These are phyloP conservation scores for Anoplophora glabripennis DNA, from an alignment of 1,140 invertebrate species.

Conservation along the genomic window DNA sequence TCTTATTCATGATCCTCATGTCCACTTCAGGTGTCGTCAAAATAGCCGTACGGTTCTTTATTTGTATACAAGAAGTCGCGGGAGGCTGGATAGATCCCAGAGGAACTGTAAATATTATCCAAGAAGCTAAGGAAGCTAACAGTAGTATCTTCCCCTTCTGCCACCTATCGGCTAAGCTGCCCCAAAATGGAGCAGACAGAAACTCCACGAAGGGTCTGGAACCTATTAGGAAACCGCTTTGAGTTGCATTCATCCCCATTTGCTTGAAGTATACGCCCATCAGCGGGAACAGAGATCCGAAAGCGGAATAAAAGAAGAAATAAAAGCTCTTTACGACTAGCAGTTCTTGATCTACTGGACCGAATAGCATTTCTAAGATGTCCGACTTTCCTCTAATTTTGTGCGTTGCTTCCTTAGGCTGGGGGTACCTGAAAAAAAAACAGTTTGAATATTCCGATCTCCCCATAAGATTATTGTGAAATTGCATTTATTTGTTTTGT, in stretches of 20 bases:
- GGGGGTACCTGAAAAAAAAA: conserved; percentile 59
- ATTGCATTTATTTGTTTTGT: no score
- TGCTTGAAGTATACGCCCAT: conserved; percentile 99
- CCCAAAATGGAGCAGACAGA: conserved; percentile 97
- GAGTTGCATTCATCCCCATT: conserved; percentile 95
- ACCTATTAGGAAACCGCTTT: conserved; percentile 90
- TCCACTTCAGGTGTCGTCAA: conserved; percentile 52
- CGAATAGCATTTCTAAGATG: conserved; percentile 78
- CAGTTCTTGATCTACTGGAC: conserved; percentile 82
- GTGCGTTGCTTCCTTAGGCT: conserved; percentile 82
- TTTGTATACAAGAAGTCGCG: conserved; percentile 80
- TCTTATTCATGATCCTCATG: conserved; percentile 42
- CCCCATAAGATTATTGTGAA: no score
- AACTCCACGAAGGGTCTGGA: conserved; percentile 96
- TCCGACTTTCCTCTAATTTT: conserved; percentile 84
- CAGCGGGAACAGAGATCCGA: conserved; percentile 95
- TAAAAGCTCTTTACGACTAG: conserved; percentile 96
- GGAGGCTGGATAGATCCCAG: conserved; percentile 93
- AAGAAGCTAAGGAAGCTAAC: conserved; percentile 86
- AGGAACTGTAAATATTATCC: conserved; percentile 95
- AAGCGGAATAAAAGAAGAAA: conserved; percentile 99
- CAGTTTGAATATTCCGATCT: no score
- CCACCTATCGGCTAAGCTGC: conserved; percentile 88
- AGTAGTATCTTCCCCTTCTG: conserved; percentile 84
- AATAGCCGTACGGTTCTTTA: conserved; percentile 67